Evolutionary conservation across 2,797 vertebrate species (phyloP).

Genomic region (Eospalax fontanierii): DNA sequence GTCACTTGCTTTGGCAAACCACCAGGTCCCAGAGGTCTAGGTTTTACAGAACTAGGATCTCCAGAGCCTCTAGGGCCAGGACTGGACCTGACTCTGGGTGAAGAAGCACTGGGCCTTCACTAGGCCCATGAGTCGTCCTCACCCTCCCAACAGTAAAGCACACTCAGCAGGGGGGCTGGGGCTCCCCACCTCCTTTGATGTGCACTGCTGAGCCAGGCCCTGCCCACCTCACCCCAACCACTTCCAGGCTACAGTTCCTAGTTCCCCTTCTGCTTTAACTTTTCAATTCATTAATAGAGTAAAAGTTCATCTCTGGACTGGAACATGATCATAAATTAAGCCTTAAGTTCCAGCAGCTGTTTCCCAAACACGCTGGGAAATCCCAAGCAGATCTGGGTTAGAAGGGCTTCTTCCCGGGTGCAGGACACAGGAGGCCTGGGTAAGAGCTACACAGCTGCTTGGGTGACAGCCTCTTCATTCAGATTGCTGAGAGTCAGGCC

Average conservation of each 20-base stretch:
- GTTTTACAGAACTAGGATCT: background rate
- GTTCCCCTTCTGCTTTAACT: constrained; percentile 73
- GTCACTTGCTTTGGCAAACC: background rate
- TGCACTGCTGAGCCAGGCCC: background rate
- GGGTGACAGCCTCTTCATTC: background rate
- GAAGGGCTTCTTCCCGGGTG: background rate
- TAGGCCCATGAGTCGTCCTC: background rate
- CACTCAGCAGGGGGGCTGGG: background rate
- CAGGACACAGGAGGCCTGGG: background rate
- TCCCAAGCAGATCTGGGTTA: background rate
- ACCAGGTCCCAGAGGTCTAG: background rate
- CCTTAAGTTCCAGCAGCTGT: constrained; percentile 76
- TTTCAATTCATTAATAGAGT: constrained; percentile 75
- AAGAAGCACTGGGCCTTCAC: background rate
- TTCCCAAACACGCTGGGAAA: constrained; percentile 21
- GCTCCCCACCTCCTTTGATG: constrained; percentile 53
- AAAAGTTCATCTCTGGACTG: constrained; percentile 67
- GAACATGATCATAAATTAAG: constrained; percentile 68
- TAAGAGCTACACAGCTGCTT: background rate
- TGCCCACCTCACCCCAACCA: background rate
- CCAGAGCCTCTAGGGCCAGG: background rate
- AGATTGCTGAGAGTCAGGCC: background rate
- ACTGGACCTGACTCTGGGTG: background rate
- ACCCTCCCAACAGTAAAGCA: background rate
- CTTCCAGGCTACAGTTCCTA: background rate